Base-by-base conservation (phyloP, 2,113 vertebrate species). In the Strix uralensis region DNA sequence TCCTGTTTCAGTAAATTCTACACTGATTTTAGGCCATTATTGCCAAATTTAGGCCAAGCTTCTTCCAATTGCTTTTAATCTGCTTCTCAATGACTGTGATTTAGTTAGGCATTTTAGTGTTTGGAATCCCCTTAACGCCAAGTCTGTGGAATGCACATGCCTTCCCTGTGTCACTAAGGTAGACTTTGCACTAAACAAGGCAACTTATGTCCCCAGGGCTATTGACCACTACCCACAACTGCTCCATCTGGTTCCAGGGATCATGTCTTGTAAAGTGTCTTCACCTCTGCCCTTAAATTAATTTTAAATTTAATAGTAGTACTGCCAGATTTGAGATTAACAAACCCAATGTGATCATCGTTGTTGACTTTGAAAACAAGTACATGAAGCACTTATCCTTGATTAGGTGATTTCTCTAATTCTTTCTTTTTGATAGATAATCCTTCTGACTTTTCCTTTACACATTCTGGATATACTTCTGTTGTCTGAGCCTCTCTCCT, bases 201-300 rank as follows among this genome's bases (percentile, higher is more conserved):
- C 71, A 77, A 62, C 17, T 66, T 54, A 3, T 58, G 51, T 94
- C 90, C 90, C 90, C 49, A 21, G 93, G 90, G 87, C 54, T 77
- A 10, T 11, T 32, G 65, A 77, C 36, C 63, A 38, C 77, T 61
- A 1, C 29, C 70, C 0, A 1, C 40, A 70, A 80, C 67, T 0
- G 2, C 42, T 94, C 94, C 95, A 83, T 93, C 92, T 96, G 96
- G 30, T 87, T 82, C 44, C n/a, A 25, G 23, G 66, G 58, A 94
- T 92, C 88, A 51, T 66, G 71, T 83, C 70, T 70, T 77, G 58
- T 30, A 44, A 91, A 85, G 36, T 70, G 58, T 38, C 46, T 75
- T 94, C 74, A 90, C 71, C 85, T 94, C 81, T 95, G 84, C 87
- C 91, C 81, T 88, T 90, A 90, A 86, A 81, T 83, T 59, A 67